Conservation (phyloP, 2,113 vertebrate genomes). For the Enhydra lutris region DNA sequence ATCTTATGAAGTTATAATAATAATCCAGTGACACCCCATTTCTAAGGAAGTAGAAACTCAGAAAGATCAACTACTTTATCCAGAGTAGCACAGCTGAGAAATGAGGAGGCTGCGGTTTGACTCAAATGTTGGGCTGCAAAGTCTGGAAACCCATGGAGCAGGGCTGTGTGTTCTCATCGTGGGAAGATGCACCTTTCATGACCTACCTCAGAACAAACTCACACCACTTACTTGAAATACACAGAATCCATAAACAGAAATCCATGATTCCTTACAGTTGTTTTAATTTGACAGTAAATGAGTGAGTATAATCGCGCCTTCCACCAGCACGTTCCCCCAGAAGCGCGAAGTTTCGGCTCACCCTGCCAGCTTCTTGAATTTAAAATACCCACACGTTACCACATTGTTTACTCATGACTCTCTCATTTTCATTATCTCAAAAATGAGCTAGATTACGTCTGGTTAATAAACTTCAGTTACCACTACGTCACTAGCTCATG, state of each 20-base stretch:
- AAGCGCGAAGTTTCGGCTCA: background rate
- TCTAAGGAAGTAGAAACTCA: background rate
- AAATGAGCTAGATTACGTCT: background rate
- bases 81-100: background rate
- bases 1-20: background rate
- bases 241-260: background rate
- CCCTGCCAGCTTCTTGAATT: background rate
- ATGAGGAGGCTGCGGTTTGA: background rate
- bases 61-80: background rate
- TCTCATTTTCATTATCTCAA: background rate
- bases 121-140: background rate
- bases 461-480: background rate
- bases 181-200: background rate
- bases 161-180: accelerated
- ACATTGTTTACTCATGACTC: too few species aligned
- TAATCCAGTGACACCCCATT: background rate
- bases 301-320: too few species aligned
- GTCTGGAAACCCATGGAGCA: background rate
- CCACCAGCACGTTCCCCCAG: background rate
- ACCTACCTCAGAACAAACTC: background rate
- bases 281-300: background rate
- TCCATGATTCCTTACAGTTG: background rate
- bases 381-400: background rate
- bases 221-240: background rate
- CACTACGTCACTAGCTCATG: accelerated